Base-by-base conservation (phyloP, 2,113 vertebrate genomes). In the Dendropsophus ebraccatus region DNA sequence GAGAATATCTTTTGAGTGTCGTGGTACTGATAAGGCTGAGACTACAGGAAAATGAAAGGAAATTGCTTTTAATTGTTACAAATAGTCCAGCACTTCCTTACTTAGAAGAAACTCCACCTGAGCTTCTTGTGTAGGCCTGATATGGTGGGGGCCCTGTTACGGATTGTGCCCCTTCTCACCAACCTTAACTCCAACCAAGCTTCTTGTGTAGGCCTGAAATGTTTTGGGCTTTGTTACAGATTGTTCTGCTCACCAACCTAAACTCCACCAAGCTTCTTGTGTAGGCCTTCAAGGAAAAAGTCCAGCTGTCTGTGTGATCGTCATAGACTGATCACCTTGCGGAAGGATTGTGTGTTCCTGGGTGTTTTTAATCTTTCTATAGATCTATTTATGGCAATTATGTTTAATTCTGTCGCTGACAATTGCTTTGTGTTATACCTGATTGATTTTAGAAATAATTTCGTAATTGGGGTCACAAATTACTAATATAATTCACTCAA, bases 381-480 rank as follows among this genome's bases (percentile, higher is more conserved):
- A 83, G 60, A 79, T 81, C 32, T 87, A 75, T 81, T 87, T 87
- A 50, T 81, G 54, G 67, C 77, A 87, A 87, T 87, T 74, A 62
- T 87, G 77, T 81, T 81, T 81, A 62, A 87, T 81, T 81, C 81
- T 65, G 52, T 81, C n/a, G 70, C 67, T 37, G 79, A 87, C 67
- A 73, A 81, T 87, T 87, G 79, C 41, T 78, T 50, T 73, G 77
- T 81, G 85, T 87, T 87, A 72, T 81, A 87, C 78, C 69, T 74
- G 85, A 87, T 87, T 87, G 85, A 81, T 81, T 87, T 87, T 87
- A 62, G 78, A 81, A 86, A 80, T 80, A 86, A 86, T 72, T 80
- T 80, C 81, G 76, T 86, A 86, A 81, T 81, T 87, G 77, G 85
- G 85, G 85, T 81, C 85, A 81, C 85, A 87, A 81, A 87, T 87